A percentile compares a stretch with the other conserved stretches of the same genome.
Evolutionary conservation across 2,797 vertebrate genomes (phyloP).

Genomic region (Manis pentadactyla): DNA sequence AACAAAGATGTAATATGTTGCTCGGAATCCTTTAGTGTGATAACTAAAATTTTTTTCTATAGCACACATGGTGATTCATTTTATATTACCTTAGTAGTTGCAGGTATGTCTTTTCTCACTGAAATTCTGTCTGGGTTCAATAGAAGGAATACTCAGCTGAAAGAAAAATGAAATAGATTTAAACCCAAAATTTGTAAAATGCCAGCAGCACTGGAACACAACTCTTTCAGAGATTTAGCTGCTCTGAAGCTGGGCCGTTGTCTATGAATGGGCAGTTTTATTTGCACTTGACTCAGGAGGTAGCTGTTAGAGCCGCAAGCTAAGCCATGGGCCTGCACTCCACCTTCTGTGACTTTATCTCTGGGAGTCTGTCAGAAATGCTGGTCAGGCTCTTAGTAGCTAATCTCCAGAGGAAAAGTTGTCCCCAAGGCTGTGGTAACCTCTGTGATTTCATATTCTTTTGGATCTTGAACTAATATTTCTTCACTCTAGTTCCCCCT

Average conservation of each 20-base stretch:
- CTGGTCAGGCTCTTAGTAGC: neutral
- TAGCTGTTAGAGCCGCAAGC: neutral
- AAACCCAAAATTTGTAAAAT: constrained; percentile 13
- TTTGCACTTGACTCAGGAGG: neutral
- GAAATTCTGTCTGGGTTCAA: neutral
- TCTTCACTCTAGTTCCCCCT: neutral
- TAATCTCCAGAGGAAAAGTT: neutral
- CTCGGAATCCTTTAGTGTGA: constrained; percentile 7
- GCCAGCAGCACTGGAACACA: fast-evolving
- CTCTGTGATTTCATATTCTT: neutral
- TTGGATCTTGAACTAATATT: neutral
- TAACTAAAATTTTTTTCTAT: neutral
- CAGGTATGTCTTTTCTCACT: neutral
- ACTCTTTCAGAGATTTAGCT: neutral
- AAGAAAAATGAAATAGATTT: neutral
- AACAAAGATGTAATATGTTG: neutral
- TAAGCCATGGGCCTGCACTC: neutral
- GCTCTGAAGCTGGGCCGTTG: neutral
- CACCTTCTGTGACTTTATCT: neutral
- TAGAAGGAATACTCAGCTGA: neutral
- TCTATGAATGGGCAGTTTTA: neutral
- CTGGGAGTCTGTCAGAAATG: neutral
- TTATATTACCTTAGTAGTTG: neutral
- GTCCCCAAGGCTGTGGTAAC: neutral
- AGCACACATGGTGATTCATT: neutral